These are phyloP conservation scores for Desoria tigrina DNA, from an alignment of 2,888 invertebrate species.

Conservation along the genomic window DNA sequence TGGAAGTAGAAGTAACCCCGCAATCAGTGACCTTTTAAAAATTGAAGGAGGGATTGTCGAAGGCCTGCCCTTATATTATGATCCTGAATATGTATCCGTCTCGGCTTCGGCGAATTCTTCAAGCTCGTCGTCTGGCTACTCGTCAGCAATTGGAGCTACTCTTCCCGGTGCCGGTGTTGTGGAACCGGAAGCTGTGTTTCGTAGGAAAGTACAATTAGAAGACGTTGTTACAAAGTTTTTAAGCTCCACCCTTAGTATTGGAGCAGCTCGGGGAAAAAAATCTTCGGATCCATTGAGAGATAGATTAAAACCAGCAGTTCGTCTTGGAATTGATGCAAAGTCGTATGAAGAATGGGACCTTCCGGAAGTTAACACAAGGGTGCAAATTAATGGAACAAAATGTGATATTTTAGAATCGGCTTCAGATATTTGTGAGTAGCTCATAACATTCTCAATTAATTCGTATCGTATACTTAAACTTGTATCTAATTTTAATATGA, in stretches of 20 bases:
- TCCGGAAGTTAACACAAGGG: constrained; percentile 36
- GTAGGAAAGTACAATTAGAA: constrained; percentile 42
- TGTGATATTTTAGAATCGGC: constrained; percentile 43
- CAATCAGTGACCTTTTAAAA: constrained; percentile 39
- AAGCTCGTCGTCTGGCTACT: constrained; percentile 1
- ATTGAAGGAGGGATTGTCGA: constrained; percentile 44
- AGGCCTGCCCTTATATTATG: constrained; percentile 40
- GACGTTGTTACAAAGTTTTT: constrained; percentile 45
- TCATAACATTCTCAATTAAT: constrained; percentile 3
- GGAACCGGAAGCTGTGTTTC: constrained; percentile 34
- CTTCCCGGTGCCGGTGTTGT: constrained; percentile 22
- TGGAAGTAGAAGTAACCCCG: constrained; percentile 34
- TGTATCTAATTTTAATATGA: too few relatives aligned
- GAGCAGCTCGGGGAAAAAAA: background rate
- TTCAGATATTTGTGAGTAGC: constrained; percentile 36
- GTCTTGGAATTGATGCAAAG: constrained; percentile 43
- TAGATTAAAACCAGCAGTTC: background rate
- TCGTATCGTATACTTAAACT: too few relatives aligned
- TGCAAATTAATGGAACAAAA: constrained; percentile 25
- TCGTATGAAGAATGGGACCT: constrained; percentile 40
- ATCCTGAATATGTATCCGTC: constrained; percentile 20
- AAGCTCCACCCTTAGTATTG: constrained; percentile 23
- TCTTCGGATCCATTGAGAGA: background rate
- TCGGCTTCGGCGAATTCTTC: constrained; percentile 3
- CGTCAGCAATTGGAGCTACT: constrained; percentile 1